Conservation (phyloP, 2,888 invertebrate genomes). For the Platycheirus rosarum region DNA sequence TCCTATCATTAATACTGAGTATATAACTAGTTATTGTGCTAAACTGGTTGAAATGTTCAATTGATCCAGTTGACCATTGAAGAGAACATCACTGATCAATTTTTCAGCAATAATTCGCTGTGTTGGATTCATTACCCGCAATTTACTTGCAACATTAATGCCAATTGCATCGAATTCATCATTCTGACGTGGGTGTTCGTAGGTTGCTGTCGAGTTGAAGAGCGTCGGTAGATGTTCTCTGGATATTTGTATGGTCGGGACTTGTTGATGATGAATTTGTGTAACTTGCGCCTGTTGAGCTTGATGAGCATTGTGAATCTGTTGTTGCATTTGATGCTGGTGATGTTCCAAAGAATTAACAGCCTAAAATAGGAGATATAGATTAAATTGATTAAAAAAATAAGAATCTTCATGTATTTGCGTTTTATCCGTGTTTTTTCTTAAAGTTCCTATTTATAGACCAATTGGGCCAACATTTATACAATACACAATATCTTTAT, state of each 20-base stretch:
- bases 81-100: constrained; percentile 81
- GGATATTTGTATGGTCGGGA: constrained; percentile 81
- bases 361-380: no score
- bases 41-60: constrained; percentile 79
- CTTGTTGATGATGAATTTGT: constrained; percentile 78
- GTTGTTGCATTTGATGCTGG: constrained; percentile 80
- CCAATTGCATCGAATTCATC: constrained; percentile 82
- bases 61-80: constrained; percentile 81
- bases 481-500: no score
- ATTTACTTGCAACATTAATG: constrained; percentile 81
- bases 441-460: no score
- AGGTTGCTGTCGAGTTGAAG: constrained; percentile 78
- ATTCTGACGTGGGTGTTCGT: constrained; percentile 78
- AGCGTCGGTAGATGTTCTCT: constrained; percentile 81
- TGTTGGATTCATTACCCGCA: constrained; percentile 80
- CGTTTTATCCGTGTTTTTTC: no score
- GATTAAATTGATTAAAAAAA: no score
- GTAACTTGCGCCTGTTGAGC: constrained; percentile 76
- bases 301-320: constrained; percentile 79
- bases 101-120: constrained; percentile 82
- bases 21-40: constrained; percentile 21
- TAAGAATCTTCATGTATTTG: no score
- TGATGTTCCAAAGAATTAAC: constrained; percentile 80
- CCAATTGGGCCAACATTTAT: no score
- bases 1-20: constrained; percentile 12